Conservation (phyloP, 2,888 invertebrate genomes). For the Metopia argyrocephala region DNA sequence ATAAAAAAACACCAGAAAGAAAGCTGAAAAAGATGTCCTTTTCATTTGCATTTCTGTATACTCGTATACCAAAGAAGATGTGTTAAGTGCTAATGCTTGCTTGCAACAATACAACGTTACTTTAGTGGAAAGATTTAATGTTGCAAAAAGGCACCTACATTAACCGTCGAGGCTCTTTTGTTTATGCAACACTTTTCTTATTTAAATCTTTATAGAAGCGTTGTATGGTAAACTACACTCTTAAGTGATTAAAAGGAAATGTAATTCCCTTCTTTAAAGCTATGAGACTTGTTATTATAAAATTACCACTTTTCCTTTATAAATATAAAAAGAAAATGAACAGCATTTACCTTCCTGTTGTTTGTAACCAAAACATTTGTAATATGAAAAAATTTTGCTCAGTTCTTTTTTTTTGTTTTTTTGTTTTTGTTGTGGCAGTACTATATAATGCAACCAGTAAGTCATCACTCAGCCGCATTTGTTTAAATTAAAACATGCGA, state of each 20-base stretch:
- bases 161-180: neutral
- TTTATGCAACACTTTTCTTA: neutral
- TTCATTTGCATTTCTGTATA: constrained; percentile 41
- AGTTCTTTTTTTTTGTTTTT: too few species aligned
- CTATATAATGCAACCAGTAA: constrained; percentile 2
- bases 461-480: constrained; percentile 59
- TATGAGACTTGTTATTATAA: neutral
- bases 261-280: constrained; percentile 34
- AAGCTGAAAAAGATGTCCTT: constrained; percentile 21
- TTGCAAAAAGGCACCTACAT: constrained; percentile 50
- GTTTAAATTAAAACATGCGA: constrained; percentile 76
- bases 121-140: constrained; percentile 68
- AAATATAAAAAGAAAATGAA: too few species aligned
- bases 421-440: constrained; percentile 6
- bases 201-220: constrained; percentile 65
- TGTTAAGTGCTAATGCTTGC: constrained; percentile 51
- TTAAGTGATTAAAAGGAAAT: constrained; percentile 74
- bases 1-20: neutral
- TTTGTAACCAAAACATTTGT: constrained; percentile 1
- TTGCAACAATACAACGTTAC: constrained; percentile 56
- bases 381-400: constrained; percentile 45
- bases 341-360: neutral
- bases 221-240: constrained; percentile 55
- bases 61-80: constrained; percentile 48
- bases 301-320: constrained; percentile 43